Base-by-base conservation (phyloP, 2,888 invertebrate genomes). In the Synergus itoensis region DNA sequence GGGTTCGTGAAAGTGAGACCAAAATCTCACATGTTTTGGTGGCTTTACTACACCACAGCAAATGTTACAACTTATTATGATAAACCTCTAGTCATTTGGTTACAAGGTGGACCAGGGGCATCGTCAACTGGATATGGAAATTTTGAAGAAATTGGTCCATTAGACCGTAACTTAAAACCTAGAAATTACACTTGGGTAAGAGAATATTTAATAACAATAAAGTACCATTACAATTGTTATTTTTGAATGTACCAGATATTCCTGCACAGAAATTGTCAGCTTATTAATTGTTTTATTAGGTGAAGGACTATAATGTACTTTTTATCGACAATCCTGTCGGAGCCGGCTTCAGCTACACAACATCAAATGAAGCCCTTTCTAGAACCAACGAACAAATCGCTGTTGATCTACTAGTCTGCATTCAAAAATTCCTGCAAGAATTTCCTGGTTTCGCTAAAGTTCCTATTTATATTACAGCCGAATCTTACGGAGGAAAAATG, bases 401-500 rank as follows among this genome's bases (percentile, higher is more conserved):
- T 0, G 85, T 92, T 53, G 98, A 98, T 92, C 94, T 98, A 85
- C 94, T 98, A 1, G 93, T 93, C 77, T 93, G 97, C 60, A 94
- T 97, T 92, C 94, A 94, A 88, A 94, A 93, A 8, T 97, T 98
- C 91, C 95, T 96, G 85, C 87, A 92, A 18, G 90, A 93, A 16
- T 93, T 96, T 88, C 94, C 96, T 0, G 94, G 95, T 87, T 98
- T 98, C 88, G 94, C 94, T 90, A 93, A 92, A 12, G 94, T 96
- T 0, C 96, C 97, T 0, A 93, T 97, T 53, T 98, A 98, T 89
- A 96, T 98, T 81, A 96, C 97, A 88, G 96, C 96, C 40, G 98
- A 98, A 91, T 98, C 98, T 0, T 98, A 98, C 91, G 98, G 98
- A 21, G 98, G 98, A 1, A 98, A 98, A 93, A 98, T 98, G 97